Conservation (phyloP, 2,797 vertebrate genomes). For the Spinibarbus caldwelli region DNA sequence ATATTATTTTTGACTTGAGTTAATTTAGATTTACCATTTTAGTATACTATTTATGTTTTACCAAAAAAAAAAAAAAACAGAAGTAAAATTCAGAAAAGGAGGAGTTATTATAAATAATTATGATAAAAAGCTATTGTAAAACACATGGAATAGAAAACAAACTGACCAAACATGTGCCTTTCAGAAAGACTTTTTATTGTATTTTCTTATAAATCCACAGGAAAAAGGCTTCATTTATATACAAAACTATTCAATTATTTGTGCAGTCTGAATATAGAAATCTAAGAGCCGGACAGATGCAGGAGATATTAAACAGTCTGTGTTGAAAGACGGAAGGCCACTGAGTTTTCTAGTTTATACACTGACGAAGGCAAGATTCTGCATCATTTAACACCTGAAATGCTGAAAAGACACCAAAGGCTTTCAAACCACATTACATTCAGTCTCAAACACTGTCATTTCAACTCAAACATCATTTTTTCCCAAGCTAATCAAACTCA, state of each 20-base stretch:
- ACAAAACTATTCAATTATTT: constrained; percentile 56
- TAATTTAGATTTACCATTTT: background rate
- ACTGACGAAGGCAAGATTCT: constrained; percentile 6
- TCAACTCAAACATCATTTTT: background rate
- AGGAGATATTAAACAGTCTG: background rate
- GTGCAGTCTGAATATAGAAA: constrained; percentile 48
- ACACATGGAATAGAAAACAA: background rate
- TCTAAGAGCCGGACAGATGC: background rate
- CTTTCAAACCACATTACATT: constrained; percentile 5
- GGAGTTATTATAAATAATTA: background rate
- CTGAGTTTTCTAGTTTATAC: constrained; percentile 2
- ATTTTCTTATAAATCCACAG: constrained; percentile 56
- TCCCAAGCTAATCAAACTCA: background rate
- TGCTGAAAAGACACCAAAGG: background rate
- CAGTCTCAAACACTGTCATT: background rate
- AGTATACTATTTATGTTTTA: background rate
- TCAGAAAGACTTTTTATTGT: constrained; percentile 37
- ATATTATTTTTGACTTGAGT: too few species aligned
- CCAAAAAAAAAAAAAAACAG: background rate
- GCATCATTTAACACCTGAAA: background rate
- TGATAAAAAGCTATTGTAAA: background rate
- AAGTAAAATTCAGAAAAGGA: background rate
- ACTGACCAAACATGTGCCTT: background rate
- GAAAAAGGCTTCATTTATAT: constrained; percentile 38
- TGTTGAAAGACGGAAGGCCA: constrained; percentile 1